Base-by-base conservation (phyloP, 2,113 vertebrate genomes). In the Clupea harengus region DNA sequence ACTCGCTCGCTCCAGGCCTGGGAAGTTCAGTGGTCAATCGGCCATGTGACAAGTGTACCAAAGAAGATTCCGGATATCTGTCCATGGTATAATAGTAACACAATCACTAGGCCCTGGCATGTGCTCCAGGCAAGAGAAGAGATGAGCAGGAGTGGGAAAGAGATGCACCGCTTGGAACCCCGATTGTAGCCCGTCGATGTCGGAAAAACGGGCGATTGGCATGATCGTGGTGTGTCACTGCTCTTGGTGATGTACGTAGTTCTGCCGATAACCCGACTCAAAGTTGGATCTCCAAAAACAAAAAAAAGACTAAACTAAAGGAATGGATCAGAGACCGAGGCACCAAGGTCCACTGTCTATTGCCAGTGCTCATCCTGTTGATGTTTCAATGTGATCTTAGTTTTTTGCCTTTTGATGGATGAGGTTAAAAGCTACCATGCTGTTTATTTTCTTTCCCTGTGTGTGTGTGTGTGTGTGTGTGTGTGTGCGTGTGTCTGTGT, bases 1-100 rank as follows among this genome's bases (percentile, higher is more conserved):
- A 13, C 10, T 75, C 10, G 25, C 28, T 32, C 67, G 10, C 28
- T 75, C 72, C 72, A 78, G 25, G 72, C 32, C 72, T 78, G 13
- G 67, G 32, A 78, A 32, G 72, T 32, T 11, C 72, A 78, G 72
- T 78, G 72, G 72, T 18, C 72, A 78, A 39, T 39, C 13, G 32
- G 32, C 72, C 28, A 39, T 78, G 72, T 32, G 28, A 32, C 72
- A 17, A 28, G 2, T 15, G 28, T 78, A 78, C 72, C 72, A 78
- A 78, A 78, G 72, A 78, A 32, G 72, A 78, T 78, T 78, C 72
- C 32, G 25, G 72, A 78, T 39, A 15, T 78, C 11, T 78, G 72
- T 32, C 72, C 25, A 15, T 78, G 72, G 72, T 32, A 78, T 78
- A 39, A 28, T 15, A 39, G 32, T 39, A 28, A 78, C 72, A 78